phyloP scores from a whole-genome alignment of 2,113 vertebrate species.

The Alosa alosa region DNA sequence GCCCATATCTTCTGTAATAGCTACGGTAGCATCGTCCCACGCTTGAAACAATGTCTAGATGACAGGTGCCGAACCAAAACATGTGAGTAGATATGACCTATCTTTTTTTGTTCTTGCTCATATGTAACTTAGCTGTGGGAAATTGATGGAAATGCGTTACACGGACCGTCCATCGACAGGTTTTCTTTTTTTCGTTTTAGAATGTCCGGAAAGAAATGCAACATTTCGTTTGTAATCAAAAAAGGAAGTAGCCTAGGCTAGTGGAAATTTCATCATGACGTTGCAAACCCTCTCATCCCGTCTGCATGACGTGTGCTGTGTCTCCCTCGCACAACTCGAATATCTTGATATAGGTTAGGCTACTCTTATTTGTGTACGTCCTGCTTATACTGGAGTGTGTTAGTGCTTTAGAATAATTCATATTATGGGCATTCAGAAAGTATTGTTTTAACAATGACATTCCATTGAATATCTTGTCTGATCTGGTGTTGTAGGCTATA shows the following conservation, averaged over 20 bases:
- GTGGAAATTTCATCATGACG: not conserved
- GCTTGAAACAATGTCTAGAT: not conserved
- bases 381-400: not conserved
- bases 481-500: not conserved
- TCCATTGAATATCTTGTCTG: not conserved
- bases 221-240: not conserved
- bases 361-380: not conserved
- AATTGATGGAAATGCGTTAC: not conserved
- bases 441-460: not conserved
- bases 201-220: not conserved
- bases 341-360: not conserved
- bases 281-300: not conserved
- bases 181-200: not conserved
- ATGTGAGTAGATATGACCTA: not conserved
- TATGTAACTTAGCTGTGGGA: not conserved
- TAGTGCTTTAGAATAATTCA: not conserved
- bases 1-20: not conserved
- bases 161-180: not conserved
- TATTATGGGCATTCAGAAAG: not conserved
- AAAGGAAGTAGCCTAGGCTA: not conserved
- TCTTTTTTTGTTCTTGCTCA: not conserved
- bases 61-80: not conserved
- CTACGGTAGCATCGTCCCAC: not conserved
- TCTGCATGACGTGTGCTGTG: not conserved
- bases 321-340: not conserved